phyloP scores from a whole-genome alignment of 23 tunicate species.

The Trididemnum nubilum region DNA sequence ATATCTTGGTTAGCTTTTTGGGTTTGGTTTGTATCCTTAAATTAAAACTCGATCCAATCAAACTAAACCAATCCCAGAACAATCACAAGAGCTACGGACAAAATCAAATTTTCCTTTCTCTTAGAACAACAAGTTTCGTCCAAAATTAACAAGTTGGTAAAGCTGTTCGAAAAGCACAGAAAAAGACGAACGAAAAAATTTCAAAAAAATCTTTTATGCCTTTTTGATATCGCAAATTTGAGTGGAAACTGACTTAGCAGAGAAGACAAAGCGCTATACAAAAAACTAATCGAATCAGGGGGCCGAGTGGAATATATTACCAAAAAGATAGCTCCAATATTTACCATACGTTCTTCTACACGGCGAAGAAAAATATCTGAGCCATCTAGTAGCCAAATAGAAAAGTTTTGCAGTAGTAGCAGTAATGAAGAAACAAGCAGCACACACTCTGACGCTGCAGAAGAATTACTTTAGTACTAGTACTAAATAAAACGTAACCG shows the following conservation, averaged over 20 bases:
- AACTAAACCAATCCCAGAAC: background rate
- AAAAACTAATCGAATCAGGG: background rate
- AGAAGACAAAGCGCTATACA: background rate
- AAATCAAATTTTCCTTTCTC: background rate
- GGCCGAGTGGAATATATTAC: background rate
- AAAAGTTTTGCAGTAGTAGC: background rate
- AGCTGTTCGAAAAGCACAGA: background rate
- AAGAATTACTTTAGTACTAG: background rate
- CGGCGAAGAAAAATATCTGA: background rate
- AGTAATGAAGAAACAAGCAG: background rate
- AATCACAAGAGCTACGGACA: background rate
- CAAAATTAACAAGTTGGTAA: background rate
- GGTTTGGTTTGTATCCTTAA: background rate
- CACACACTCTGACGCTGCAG: background rate
- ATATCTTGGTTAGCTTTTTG: background rate
- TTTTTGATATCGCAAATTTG: background rate
- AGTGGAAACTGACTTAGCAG: background rate
- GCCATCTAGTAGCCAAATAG: background rate
- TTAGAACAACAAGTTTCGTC: background rate
- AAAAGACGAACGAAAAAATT: background rate
- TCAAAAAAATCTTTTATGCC: background rate
- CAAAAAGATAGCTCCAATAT: background rate
- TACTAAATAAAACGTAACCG: background rate
- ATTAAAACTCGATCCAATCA: background rate
- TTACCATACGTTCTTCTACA: background rate